Evolutionary conservation across 2,888 invertebrate species (phyloP).

Genomic region (Microdon myrmicae): DNA sequence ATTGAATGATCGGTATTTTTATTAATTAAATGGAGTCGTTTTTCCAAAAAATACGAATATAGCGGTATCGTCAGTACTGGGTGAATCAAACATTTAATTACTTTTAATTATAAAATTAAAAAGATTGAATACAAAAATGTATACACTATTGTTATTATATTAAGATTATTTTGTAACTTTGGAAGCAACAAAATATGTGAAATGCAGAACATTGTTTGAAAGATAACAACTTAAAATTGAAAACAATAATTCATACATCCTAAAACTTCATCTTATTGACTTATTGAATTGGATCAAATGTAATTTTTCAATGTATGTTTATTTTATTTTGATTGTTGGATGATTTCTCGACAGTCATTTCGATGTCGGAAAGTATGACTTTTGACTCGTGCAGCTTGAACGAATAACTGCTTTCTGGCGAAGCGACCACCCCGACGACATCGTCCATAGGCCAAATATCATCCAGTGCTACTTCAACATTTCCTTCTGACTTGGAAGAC

Average conservation of each 20-base stretch:
- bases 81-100: slow-evolving; percentile 8
- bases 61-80: slow-evolving; percentile 39
- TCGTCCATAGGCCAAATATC: slow-evolving; percentile 57
- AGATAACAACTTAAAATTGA: not conserved
- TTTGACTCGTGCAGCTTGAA: slow-evolving; percentile 66
- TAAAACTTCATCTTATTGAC: too few relatives aligned
- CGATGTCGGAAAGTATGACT: slow-evolving; percentile 66
- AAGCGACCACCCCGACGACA: slow-evolving; percentile 63
- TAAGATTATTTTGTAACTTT: not conserved
- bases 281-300: too few relatives aligned
- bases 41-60: slow-evolving; percentile 46
- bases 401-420: slow-evolving; percentile 62
- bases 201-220: too few relatives aligned
- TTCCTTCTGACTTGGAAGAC: slow-evolving; percentile 74
- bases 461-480: slow-evolving; percentile 66
- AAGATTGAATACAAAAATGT: slow-evolving; percentile 4
- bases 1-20: slow-evolving; percentile 19
- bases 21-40: slow-evolving; percentile 32
- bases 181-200: not conserved
- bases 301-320: too few relatives aligned
- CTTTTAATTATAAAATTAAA: not conserved
- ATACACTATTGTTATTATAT: not conserved
- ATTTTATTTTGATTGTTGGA: slow-evolving; percentile 62
- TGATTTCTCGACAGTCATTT: slow-evolving; percentile 64
- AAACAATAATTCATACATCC: too few relatives aligned